These are phyloP conservation scores for silkworm (Bombyx mori) DNA, from an alignment of 1,140 invertebrate species.

Conservation along the genomic window DNA sequence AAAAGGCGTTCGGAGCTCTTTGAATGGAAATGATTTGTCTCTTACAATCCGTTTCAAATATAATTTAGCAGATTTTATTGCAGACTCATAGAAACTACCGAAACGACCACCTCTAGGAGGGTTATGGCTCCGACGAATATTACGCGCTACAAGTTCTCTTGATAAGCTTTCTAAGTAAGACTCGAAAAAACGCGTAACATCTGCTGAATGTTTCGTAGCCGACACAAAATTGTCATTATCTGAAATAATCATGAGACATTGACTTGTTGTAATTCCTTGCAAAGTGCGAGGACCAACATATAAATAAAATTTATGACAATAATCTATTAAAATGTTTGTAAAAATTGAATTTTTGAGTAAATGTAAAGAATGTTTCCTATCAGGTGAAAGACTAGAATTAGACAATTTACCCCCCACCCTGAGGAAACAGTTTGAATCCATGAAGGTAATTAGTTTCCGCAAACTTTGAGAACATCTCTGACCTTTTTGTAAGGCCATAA, in stretches of 20 bases:
- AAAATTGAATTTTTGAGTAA: slow-evolving; percentile 16
- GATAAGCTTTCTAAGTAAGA: too few relatives aligned
- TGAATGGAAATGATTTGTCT: background rate
- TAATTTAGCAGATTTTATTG: slow-evolving; percentile 26
- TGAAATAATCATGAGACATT: slow-evolving; percentile 20
- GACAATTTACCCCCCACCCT: slow-evolving; percentile 24
- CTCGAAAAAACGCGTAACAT: too few relatives aligned
- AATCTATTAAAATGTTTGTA: slow-evolving; percentile 19
- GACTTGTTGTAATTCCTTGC: slow-evolving; percentile 20
- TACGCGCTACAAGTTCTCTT: background rate
- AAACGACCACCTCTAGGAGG: slow-evolving; percentile 26
- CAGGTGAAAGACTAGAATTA: slow-evolving; percentile 11
- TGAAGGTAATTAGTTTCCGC: slow-evolving; percentile 13
- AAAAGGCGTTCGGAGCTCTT: too few relatives aligned
- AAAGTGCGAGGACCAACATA: slow-evolving; percentile 18
- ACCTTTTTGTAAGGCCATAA: background rate
- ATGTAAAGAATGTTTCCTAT: slow-evolving; percentile 17
- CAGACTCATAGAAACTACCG: slow-evolving; percentile 27
- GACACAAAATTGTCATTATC: slow-evolving; percentile 47
- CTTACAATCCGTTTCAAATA: slow-evolving; percentile 20
- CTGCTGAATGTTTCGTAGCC: slow-evolving; percentile 17
- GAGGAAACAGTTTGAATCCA: slow-evolving; percentile 14
- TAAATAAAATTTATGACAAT: slow-evolving; percentile 18
- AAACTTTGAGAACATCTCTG: background rate
- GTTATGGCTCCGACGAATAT: slow-evolving; percentile 18